Conservation (phyloP, 2,888 invertebrate genomes). For the Lepetodrilus schrolli region DNA sequence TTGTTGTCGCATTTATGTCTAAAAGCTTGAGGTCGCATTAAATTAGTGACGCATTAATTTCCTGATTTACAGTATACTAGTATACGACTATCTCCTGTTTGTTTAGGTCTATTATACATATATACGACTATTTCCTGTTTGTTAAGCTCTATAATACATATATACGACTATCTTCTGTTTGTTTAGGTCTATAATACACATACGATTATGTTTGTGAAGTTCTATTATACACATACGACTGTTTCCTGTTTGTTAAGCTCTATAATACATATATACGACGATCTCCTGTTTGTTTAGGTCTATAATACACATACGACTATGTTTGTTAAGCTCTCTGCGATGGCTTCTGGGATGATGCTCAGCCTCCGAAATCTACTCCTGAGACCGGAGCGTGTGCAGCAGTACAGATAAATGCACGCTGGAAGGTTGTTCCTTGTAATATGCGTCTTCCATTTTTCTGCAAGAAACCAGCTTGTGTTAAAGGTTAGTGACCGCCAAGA, state of each 20-base stretch:
- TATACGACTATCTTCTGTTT: no score
- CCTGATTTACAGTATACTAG: no score
- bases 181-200: no score
- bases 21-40: no score
- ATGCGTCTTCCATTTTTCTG: constrained; percentile 40
- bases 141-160: no score
- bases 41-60: no score
- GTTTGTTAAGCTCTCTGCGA: background rate
- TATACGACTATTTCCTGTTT: no score
- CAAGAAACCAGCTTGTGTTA: constrained; percentile 37
- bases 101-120: no score
- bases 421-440: constrained; percentile 13
- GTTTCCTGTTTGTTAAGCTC: background rate
- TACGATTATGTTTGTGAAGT: background rate
- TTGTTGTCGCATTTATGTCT: no score
- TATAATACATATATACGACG: background rate
- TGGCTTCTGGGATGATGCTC: background rate
- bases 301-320: no score
- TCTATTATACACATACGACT: background rate
- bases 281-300: background rate
- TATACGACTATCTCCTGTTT: no score
- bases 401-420: constrained; percentile 2
- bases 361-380: background rate
- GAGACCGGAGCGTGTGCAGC: background rate
- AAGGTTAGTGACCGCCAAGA: constrained; percentile 26